Evolutionary conservation across 2,113 vertebrate genomes (phyloP).

Genomic region (Procavia capensis): DNA sequence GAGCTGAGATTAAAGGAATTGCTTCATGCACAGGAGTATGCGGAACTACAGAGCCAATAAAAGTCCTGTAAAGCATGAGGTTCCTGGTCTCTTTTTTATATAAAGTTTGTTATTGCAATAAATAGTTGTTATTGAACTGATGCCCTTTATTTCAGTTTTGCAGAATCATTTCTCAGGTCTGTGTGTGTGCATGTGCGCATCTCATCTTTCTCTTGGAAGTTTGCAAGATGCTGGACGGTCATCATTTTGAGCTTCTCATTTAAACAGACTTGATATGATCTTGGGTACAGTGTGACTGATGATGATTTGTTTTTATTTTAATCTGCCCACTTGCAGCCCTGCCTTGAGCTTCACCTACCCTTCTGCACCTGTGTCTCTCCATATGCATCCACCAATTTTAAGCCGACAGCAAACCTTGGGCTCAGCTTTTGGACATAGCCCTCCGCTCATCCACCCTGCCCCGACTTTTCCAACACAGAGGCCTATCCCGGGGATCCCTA

Average conservation of each 20-base stretch:
- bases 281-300: not conserved
- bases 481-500: slow-evolving; percentile 94
- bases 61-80: slow-evolving; percentile 84
- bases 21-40: slow-evolving; percentile 76
- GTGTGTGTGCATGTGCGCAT: not conserved
- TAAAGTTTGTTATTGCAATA: slow-evolving; percentile 90
- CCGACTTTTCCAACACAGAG: slow-evolving; percentile 97
- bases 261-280: not conserved
- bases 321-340: slow-evolving; percentile 87
- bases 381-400: slow-evolving; percentile 97
- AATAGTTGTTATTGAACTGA: slow-evolving; percentile 87
- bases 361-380: slow-evolving; percentile 95
- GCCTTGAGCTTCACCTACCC: slow-evolving; percentile 97
- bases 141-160: slow-evolving; percentile 80
- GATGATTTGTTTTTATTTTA: slow-evolving; percentile 8
- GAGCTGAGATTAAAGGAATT: slow-evolving; percentile 87
- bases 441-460: slow-evolving; percentile 96
- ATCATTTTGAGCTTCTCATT: not conserved
- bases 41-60: slow-evolving; percentile 82
- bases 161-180: slow-evolving; percentile 70
- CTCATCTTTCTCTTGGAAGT: slow-evolving; percentile 53
- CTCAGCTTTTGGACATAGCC: slow-evolving; percentile 98
- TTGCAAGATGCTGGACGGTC: not conserved
- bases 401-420: slow-evolving; percentile 95
- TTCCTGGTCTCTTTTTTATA: slow-evolving; percentile 85